Evolutionary conservation across 2,113 vertebrate species (phyloP), one percentile per base, ranked within the genome.

Genomic region (Speoplatyrhinus poulsoni): DNA sequence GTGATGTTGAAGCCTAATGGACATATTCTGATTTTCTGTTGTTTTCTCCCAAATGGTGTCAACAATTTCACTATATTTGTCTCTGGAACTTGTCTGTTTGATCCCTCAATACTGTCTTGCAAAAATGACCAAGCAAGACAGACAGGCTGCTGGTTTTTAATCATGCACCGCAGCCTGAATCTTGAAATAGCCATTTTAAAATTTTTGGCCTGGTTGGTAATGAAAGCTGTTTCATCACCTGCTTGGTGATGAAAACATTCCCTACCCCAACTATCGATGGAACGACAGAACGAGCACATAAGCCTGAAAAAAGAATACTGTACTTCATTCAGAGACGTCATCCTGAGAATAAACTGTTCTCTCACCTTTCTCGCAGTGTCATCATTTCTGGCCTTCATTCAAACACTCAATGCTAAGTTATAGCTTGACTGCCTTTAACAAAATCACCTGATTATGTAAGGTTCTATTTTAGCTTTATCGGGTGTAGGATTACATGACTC

Each of bases 391-490:
- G 82, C 73, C 70, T 80, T 76, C 80, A 75, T 82, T 89, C 85
- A 89, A 77, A 79, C 78, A 73, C 67, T 32, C 16, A 46, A 46
- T 59, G 58, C 62, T 70, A 72, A 66, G 73, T 81, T 80, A 61
- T 81, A 76, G 63, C 72, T 49, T 69, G 71, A 41, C 71, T 72
- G 70, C 62, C 70, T 83, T 78, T 80, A 64, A 41, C 82, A 86
- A 86, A 82, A 87, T 87, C 84, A 86, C 75, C 79, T 75, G 73
- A 80, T 85, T 77, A 79, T 65, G 82, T 67, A 84, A 85, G 66
- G 62, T 66, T 78, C 79, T 70, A 65, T 82, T 87, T 83, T 79
- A 88, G 82, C 73, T 75, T 69, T 72, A 60, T 49, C 65, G 33
- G 65, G 46, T 77, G 65, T 74, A 58, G 68, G 71, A 67, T 16